Evolutionary conservation across 1,140 invertebrate genomes (phyloP), one percentile per base, ranked within the genome.

Genomic region (Drosophila subpulchrella): DNA sequence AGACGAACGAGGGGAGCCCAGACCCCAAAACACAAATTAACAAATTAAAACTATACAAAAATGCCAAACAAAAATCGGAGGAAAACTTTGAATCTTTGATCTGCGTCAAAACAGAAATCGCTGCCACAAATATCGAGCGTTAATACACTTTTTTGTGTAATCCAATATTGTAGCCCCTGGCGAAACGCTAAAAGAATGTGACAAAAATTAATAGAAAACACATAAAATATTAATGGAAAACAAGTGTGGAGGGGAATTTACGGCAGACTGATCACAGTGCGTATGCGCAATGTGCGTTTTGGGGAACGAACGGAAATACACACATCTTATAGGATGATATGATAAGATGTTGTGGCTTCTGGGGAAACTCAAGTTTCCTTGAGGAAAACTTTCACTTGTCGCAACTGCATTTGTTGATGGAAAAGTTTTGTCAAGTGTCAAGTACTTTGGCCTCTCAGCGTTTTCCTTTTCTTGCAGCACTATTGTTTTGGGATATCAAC

Each of bases 201-300:
- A 83, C 82, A 76, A 76, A 88, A 86, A 88, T 83, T 89, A 86
- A 86, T 79, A 89, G 82, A 73, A 86, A 88, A 89, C 62, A 70
- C 82, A 86, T 88, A 79, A 88, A 79, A 88, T 76, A 86, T 76
- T 70, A 79, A 83, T 50, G 70, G 65, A 38, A 71, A 57, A 71
- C 42, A 50, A 39, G 24, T 38, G 61, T 57, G 51, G 12, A 13
- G n/a, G 36, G 27, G 57, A 70, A 70, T 70, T 57, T 71, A 57
- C 66, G 50, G 53, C 60, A 66, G 30, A 42, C 53, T 34, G 68
- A 71, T 50, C 53, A 78, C 81, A 80, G 34, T 84, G 81, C 81
- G 81, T 84, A 84, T 84, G 81, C 81, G 81, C 81, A 61, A 72
- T 72, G 36, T 57, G 67, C 17, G 24, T 1, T 1, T 17, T 10